Conservation (phyloP, 2,797 vertebrate genomes). For the Catharus ustulatus region DNA sequence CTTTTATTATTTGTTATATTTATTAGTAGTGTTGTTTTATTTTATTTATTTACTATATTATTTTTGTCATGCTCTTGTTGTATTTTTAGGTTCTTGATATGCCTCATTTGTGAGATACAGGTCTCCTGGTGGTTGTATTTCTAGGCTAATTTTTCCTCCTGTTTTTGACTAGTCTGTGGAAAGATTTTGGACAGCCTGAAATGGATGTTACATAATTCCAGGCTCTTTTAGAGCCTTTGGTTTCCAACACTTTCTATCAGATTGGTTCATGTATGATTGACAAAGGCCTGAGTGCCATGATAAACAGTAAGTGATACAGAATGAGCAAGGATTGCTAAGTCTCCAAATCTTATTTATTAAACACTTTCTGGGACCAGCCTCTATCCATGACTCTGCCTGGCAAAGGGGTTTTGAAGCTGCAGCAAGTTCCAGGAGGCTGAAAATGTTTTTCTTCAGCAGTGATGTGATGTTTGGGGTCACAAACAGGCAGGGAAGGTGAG, state of each 20-base stretch:
- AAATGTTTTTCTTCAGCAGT: background rate
- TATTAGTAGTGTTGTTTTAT: background rate
- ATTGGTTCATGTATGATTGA: background rate
- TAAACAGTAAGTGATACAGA: background rate
- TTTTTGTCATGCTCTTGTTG: background rate
- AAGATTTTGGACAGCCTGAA: background rate
- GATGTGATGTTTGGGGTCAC: background rate
- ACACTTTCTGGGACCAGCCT: background rate
- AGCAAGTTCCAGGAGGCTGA: background rate
- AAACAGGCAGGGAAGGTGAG: background rate
- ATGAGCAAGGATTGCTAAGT: background rate
- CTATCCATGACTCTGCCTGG: background rate
- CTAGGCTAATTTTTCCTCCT: background rate
- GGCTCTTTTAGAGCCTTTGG: background rate
- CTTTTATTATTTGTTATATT: background rate
- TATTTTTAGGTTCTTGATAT: background rate
- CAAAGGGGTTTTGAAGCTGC: background rate
- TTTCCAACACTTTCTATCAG: background rate
- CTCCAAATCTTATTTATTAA: background rate
- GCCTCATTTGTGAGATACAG: background rate
- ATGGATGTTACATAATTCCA: background rate
- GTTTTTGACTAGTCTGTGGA: background rate
- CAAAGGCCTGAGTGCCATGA: background rate
- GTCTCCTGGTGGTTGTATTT: background rate
- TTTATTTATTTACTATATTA: background rate